A percentile compares a stretch with the other conserved stretches of the same genome.
These are phyloP conservation scores for Himalopsyche kuldschensis DNA, from an alignment of 2,888 invertebrate genomes.

Conservation along the genomic window DNA sequence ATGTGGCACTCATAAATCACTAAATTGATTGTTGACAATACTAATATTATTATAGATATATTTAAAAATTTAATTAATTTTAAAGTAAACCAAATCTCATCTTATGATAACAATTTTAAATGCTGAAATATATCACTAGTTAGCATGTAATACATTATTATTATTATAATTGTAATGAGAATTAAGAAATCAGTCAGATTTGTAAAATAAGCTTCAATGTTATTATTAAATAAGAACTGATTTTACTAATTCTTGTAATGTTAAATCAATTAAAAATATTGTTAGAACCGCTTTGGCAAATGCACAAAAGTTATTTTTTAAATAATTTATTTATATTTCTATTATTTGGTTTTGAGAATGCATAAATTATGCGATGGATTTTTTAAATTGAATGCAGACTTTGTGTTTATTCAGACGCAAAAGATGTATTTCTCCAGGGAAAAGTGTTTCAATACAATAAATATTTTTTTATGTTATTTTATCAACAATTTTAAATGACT, in stretches of 20 bases:
- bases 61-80: background rate
- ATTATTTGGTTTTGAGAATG: background rate
- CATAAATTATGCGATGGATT: background rate
- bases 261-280: background rate
- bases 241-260: background rate
- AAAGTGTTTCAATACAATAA: background rate
- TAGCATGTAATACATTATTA: background rate
- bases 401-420: background rate
- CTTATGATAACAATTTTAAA: slow-evolving; percentile 31
- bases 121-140: background rate
- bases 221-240: background rate
- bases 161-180: background rate
- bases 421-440: background rate
- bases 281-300: background rate
- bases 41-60: slow-evolving; percentile 20
- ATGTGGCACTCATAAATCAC: slow-evolving; percentile 12
- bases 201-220: background rate
- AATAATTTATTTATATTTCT: background rate
- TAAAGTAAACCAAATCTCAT: slow-evolving; percentile 28
- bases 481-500: background rate
- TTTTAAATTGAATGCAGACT: background rate
- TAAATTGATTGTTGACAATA: slow-evolving; percentile 36
- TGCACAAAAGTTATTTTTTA: background rate
- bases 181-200: background rate
- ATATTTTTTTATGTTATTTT: background rate